Base-by-base conservation (phyloP, 1,140 invertebrate genomes). In the Drosophila leontia region DNA sequence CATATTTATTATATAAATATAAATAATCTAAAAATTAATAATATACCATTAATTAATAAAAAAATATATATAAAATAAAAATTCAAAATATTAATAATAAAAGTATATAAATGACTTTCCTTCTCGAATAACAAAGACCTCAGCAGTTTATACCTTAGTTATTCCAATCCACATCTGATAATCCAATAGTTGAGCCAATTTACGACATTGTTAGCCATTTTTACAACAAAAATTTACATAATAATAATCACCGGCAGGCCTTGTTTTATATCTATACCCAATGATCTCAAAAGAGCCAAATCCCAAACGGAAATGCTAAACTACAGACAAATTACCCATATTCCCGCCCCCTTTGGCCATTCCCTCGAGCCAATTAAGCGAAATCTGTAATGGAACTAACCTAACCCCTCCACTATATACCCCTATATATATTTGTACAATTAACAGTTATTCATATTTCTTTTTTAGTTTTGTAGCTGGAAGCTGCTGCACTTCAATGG, bases 291-390 rank as follows among this genome's bases (percentile, higher is more conserved):
- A 45, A 39, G 37, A 55, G 62, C 23, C 59, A 48, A 64, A 44
- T 29, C 51, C 42, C 7, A 68, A 87, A 75, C 67, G 81, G 69
- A 77, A 69, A 77, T 62, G 47, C 80, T 57, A 59, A 68, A 58
- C 55, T 29, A 60, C n/a, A 72, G 69, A 72, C 68, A 72, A 74
- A 72, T 74, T 74, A 58, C 55, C 34, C 50, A 47, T 15, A 19
- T 6, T 26, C 42, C 51, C 69, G 53, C 67, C 67, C 37, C 69
- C 69, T n/a, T 8, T 2, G 23, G 23, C 15, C 19, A 6, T 37
- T 15, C 51, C 51, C 51, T 44, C 69, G 34, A 56, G 69, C 35
- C 69, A 74, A 72, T 72, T 72, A 72, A 72, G 70, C 55, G 5
- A 68, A 51, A 68, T 69, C 44, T 71, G 51, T 71, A 70, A 71